Conservation (phyloP, 2,113 vertebrate species). For the Rousettus leschenaultii region DNA sequence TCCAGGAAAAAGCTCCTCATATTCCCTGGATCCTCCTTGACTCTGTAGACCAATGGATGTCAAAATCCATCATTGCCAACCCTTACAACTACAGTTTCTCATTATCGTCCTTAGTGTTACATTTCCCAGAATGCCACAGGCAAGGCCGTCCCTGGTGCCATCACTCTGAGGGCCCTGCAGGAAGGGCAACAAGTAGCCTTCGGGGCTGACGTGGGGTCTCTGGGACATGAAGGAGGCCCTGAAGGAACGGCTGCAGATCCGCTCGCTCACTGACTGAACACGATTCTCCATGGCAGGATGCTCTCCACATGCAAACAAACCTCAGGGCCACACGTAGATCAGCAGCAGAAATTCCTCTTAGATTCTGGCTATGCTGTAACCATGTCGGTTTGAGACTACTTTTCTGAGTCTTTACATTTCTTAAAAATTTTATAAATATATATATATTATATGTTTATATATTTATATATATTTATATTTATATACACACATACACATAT, state of each 20-base stretch:
- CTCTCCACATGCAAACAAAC: background rate
- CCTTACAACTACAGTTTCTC: background rate
- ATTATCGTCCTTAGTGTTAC: background rate
- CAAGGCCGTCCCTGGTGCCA: background rate
- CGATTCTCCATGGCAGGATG: background rate
- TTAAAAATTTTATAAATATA: too few relatives aligned
- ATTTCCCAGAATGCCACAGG: background rate
- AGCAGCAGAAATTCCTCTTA: background rate
- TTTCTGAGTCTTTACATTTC: background rate
- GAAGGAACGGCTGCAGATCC: background rate
- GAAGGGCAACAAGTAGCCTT: background rate
- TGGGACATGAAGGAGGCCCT: background rate
- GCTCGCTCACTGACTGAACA: background rate
- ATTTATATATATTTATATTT: too few relatives aligned
- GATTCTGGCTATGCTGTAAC: background rate
- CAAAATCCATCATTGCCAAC: background rate
- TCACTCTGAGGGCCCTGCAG: background rate
- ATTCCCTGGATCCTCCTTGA: background rate
- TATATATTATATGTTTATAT: too few relatives aligned
- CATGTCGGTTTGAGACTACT: background rate
- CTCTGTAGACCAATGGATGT: background rate
- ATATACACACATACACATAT: too few relatives aligned
- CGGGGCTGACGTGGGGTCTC: background rate
- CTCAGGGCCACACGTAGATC: too few relatives aligned
- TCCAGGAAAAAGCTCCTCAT: background rate